Conservation (phyloP, 2,797 vertebrate genomes). For the Psittacula derbiana region DNA sequence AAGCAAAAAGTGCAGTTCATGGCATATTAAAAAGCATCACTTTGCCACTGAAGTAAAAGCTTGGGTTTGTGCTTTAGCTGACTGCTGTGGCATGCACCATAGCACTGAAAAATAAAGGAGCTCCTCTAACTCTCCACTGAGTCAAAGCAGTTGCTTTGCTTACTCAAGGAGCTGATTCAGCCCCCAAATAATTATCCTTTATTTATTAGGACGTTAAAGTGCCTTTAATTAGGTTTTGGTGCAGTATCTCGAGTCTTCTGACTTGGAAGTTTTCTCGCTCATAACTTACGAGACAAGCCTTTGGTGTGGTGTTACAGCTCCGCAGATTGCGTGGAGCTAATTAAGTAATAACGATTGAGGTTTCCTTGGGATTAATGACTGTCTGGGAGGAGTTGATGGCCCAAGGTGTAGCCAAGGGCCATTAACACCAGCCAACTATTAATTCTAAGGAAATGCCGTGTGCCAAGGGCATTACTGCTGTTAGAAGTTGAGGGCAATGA, state of each 20-base stretch:
- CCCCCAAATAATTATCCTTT: not conserved
- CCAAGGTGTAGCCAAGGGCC: conserved; percentile 68
- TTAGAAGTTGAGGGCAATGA: conserved; percentile 39
- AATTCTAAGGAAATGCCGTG: conserved; percentile 64
- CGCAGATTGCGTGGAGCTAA: conserved; percentile 58
- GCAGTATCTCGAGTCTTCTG: not conserved
- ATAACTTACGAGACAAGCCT: not conserved
- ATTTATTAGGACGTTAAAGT: conserved; percentile 1
- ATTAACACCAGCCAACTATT: conserved; percentile 70
- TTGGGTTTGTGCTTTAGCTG: not conserved
- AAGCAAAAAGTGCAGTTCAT: not conserved
- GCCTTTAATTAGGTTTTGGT: conserved; percentile 5
- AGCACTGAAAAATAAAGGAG: not conserved
- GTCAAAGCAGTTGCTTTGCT: not conserved
- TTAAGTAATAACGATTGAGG: conserved; percentile 64
- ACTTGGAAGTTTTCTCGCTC: not conserved
- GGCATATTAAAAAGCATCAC: not conserved
- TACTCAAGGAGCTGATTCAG: not conserved
- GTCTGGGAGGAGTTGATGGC: conserved; percentile 74
- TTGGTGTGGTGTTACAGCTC: conserved; percentile 38
- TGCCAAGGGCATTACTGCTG: conserved; percentile 37
- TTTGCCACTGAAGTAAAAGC: not conserved
- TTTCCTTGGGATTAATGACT: conserved; percentile 76
- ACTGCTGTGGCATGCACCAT: accelerated
- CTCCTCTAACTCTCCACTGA: not conserved